These are phyloP conservation scores for Patella ulyssiponensis DNA, from an alignment of 2,888 invertebrate species.

Conservation along the genomic window DNA sequence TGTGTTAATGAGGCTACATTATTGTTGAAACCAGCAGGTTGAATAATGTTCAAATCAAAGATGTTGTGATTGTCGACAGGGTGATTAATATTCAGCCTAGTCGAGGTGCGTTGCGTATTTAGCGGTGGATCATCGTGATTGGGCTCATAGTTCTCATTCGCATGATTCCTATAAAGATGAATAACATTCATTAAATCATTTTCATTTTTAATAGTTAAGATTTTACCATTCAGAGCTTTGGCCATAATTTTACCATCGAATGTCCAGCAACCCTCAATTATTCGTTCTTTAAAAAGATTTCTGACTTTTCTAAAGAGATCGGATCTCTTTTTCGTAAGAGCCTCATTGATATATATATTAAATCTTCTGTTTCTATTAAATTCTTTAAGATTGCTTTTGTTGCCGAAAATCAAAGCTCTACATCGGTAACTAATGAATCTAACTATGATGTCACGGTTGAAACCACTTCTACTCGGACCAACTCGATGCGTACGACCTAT, in stretches of 20 bases:
- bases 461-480: neutral
- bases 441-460: neutral
- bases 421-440: neutral
- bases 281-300: neutral
- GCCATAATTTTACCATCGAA: neutral
- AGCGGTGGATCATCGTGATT: too few relatives aligned
- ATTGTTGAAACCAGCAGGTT: too few relatives aligned
- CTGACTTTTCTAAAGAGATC: neutral
- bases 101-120: too few relatives aligned
- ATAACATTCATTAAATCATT: too few relatives aligned
- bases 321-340: neutral
- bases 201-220: too few relatives aligned
- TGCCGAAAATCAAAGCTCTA: neutral
- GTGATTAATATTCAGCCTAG: too few relatives aligned
- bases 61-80: too few relatives aligned
- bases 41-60: too few relatives aligned
- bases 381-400: neutral
- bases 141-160: too few relatives aligned
- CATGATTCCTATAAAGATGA: too few relatives aligned
- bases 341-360: neutral
- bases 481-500: neutral
- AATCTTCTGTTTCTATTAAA: neutral
- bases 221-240: neutral
- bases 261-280: constrained; percentile 3
- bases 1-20: too few relatives aligned